Evolutionary conservation across 2,797 vertebrate species (phyloP).

Genomic region (Cacajao melanocephalus): DNA sequence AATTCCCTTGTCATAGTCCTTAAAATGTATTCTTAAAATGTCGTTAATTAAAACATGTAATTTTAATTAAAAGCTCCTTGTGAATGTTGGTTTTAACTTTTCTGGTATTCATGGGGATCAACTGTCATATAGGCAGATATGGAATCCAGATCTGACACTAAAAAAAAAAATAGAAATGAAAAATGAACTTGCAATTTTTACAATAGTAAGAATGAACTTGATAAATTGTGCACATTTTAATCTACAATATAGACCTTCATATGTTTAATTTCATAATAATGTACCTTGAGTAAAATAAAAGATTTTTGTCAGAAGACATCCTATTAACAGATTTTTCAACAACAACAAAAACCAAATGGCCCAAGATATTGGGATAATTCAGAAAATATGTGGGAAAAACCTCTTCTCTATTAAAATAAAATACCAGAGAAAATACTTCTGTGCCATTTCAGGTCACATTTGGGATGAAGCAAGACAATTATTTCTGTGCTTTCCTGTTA

Average conservation of each 20-base stretch:
- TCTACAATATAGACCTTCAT: background rate
- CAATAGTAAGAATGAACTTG: background rate
- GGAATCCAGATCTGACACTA: background rate
- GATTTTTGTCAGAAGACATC: background rate
- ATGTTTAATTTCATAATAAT: background rate
- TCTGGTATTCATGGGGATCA: background rate
- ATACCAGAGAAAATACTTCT: background rate
- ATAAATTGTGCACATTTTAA: background rate
- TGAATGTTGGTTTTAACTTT: background rate
- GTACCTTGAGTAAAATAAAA: background rate
- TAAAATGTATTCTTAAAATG: slow-evolving; percentile 24
- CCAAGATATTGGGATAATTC: background rate
- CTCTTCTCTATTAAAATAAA: slow-evolving; percentile 9
- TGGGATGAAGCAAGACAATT: background rate
- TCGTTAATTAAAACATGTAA: background rate
- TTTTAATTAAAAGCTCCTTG: background rate
- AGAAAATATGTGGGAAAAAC: background rate
- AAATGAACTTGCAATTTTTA: background rate
- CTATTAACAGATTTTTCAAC: background rate
- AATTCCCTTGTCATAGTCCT: background rate
- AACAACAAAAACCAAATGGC: background rate
- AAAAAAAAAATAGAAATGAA: background rate
- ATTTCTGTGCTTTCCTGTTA: background rate
- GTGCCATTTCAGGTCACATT: background rate
- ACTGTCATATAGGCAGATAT: background rate